A percentile compares a stretch with the other conserved stretches of the same genome.
Conservation (phyloP, 2,888 invertebrate species). For the Punctoribates punctum region DNA sequence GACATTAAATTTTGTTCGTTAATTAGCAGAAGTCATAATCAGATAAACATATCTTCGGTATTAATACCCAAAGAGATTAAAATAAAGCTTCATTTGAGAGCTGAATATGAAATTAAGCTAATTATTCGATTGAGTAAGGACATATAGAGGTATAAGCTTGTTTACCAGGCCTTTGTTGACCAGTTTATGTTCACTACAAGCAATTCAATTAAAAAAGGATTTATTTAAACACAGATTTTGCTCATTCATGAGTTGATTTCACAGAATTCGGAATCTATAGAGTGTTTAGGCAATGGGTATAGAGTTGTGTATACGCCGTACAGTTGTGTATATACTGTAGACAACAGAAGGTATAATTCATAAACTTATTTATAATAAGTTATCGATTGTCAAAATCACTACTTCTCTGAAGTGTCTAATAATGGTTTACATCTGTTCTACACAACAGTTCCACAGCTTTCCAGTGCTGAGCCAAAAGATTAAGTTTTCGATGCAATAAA, state of each 20-base stretch:
- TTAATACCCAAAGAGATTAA: background rate
- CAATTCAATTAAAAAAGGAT: slow-evolving; percentile 27
- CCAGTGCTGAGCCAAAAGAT: background rate
- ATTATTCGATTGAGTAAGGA: background rate
- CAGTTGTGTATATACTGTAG: background rate
- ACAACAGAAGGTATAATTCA: slow-evolving; percentile 10
- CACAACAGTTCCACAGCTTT: background rate
- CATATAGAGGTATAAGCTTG: background rate
- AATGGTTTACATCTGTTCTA: slow-evolving; percentile 32
- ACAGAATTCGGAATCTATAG: background rate
- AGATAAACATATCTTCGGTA: background rate
- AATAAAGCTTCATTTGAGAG: background rate
- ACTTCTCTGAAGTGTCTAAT: slow-evolving; percentile 16
- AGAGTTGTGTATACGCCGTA: background rate
- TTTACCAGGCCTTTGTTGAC: background rate
- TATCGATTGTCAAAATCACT: slow-evolving; percentile 23
- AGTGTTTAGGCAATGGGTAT: background rate
- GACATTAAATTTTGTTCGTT: slow-evolving; percentile 18
- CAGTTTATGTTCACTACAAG: background rate
- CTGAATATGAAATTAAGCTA: too few relatives aligned
- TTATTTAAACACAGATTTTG: background rate
- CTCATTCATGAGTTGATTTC: slow-evolving; percentile 9
- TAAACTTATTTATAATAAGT: slow-evolving; percentile 35
- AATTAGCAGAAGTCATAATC: slow-evolving; percentile 8
- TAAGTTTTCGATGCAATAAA: slow-evolving; percentile 20